phyloP scores from a whole-genome alignment of 2,888 invertebrate genomes.

The Heliconius hortense region DNA sequence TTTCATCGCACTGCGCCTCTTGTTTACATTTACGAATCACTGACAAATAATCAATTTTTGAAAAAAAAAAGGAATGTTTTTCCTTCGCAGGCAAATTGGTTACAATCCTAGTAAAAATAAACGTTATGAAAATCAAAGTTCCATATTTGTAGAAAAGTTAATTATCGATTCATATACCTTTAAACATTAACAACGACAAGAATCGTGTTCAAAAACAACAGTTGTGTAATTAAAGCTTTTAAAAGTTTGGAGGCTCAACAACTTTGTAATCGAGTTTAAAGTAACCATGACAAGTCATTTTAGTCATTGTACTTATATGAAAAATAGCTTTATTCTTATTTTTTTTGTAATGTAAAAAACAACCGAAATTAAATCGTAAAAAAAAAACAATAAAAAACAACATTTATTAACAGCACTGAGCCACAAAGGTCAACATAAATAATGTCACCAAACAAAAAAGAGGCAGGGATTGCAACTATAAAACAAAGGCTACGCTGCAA shows the following conservation, averaged over 20 bases:
- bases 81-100: too few relatives aligned
- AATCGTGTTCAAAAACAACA: slow-evolving; percentile 3
- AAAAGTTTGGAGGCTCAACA: neutral
- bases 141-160: neutral
- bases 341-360: too few relatives aligned
- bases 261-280: slow-evolving; percentile 10
- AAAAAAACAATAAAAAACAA: neutral
- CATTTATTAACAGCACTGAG: neutral
- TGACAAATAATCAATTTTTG: too few relatives aligned
- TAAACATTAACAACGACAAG: neutral
- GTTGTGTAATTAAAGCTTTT: neutral
- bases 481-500: slow-evolving; percentile 2
- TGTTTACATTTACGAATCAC: too few relatives aligned
- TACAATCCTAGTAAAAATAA: neutral
- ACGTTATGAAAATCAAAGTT: too few relatives aligned
- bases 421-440: neutral
- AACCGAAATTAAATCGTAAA: neutral
- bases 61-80: neutral
- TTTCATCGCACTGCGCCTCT: too few relatives aligned
- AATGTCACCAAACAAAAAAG: neutral
- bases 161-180: neutral
- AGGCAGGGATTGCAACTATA: neutral
- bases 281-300: neutral
- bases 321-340: neutral
- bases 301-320: neutral